phyloP scores from a whole-genome alignment of 2,888 invertebrate genomes.

The Arctia plantaginis region DNA sequence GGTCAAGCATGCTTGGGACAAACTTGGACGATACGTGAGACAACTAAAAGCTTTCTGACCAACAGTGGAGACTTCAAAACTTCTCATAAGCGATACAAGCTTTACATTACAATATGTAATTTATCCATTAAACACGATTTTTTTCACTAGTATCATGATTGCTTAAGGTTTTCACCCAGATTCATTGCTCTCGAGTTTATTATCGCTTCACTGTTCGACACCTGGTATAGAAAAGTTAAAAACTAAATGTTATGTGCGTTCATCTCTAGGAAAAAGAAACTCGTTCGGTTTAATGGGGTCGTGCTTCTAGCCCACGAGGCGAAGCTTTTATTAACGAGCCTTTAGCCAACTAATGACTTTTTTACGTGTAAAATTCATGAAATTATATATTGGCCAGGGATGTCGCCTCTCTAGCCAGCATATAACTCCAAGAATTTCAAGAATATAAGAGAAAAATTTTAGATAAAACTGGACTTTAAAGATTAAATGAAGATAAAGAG shows the following conservation, averaged over 20 bases:
- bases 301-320: background rate
- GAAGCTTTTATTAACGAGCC: conserved; percentile 4
- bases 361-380: background rate
- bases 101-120: too few relatives aligned
- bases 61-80: background rate
- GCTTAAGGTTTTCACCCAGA: background rate
- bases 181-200: background rate
- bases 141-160: background rate
- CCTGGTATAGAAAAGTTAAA: background rate
- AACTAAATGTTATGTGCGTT: background rate
- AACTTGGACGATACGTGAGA: background rate
- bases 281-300: background rate
- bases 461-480: too few relatives aligned
- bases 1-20: background rate
- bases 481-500: too few relatives aligned
- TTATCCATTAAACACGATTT: too few relatives aligned
- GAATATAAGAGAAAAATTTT: too few relatives aligned
- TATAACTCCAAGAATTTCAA: too few relatives aligned
- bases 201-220: background rate
- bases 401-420: too few relatives aligned
- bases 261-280: background rate
- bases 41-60: background rate
- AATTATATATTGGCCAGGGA: background rate
- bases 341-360: too few relatives aligned
- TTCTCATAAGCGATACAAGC: background rate